Evolutionary conservation across 1,140 invertebrate genomes (phyloP).

Genomic region (Pemphigus obesinymphae): DNA sequence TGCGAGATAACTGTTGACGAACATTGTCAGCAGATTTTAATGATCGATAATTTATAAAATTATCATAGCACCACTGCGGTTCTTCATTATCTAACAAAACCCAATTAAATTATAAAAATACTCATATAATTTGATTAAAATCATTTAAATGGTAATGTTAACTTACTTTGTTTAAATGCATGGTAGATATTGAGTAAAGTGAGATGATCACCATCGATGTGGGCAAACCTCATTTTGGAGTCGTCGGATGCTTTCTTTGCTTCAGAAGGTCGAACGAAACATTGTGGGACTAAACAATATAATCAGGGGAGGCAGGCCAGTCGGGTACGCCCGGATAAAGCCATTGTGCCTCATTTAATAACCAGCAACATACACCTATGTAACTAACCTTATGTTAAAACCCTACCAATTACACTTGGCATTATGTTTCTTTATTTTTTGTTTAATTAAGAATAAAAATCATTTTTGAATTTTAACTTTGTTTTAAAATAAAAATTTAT

Average conservation of each 20-base stretch:
- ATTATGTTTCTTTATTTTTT: no score
- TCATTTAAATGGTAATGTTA: slow-evolving; percentile 2
- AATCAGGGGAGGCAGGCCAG: slow-evolving; percentile 51
- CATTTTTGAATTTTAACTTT: no score
- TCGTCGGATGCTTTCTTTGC: slow-evolving; percentile 98
- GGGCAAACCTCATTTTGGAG: slow-evolving; percentile 98
- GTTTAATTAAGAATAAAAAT: no score
- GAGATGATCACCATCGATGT: slow-evolving; percentile 98
- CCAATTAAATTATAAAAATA: background rate
- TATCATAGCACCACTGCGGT: slow-evolving; percentile 98
- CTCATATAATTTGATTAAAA: background rate
- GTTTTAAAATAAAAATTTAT: no score
- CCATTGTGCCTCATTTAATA: slow-evolving; percentile 58
- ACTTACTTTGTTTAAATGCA: slow-evolving; percentile 99
- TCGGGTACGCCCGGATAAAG: slow-evolving; percentile 49
- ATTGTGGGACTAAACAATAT: slow-evolving; percentile 83
- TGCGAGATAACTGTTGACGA: slow-evolving; percentile 72
- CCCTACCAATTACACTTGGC: slow-evolving; percentile 44
- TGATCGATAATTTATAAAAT: slow-evolving; percentile 98
- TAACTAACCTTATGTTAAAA: slow-evolving; percentile 52
- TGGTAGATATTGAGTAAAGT: slow-evolving; percentile 93
- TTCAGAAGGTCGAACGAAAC: slow-evolving; percentile 98
- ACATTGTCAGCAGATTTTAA: slow-evolving; percentile 90
- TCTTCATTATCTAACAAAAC: slow-evolving; percentile 68
- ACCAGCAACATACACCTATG: slow-evolving; percentile 52